A percentile compares a stretch with the other conserved stretches of the same genome.
phyloP scores from a whole-genome alignment of 1,140 invertebrate species.

The Bicyclus anynana region DNA sequence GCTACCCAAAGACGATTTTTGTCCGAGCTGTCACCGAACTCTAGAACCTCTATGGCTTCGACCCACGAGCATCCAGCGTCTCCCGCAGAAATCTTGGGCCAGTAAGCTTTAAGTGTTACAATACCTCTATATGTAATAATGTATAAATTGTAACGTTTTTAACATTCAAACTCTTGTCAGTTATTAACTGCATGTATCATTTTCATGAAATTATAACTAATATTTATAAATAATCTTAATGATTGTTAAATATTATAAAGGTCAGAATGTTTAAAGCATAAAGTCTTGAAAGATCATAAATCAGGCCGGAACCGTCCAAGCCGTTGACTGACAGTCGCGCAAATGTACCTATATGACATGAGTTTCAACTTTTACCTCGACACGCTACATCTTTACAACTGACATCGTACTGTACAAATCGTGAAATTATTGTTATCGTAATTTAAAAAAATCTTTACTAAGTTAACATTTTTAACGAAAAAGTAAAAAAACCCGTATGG shows the following conservation, averaged over 20 bases:
- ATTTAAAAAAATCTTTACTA: too few relatives aligned
- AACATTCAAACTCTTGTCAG: not conserved
- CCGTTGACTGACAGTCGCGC: not conserved
- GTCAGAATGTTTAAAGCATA: not conserved
- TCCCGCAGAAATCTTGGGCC: slow-evolving; percentile 60
- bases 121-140: not conserved
- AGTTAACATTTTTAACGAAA: too few relatives aligned
- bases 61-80: slow-evolving; percentile 52
- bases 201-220: not conserved
- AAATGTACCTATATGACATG: slow-evolving; percentile 11
- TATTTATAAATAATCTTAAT: too few relatives aligned
- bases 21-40: slow-evolving; percentile 55
- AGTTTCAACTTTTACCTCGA: not conserved
- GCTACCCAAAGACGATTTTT: slow-evolving; percentile 66
- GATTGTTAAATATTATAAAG: too few relatives aligned
- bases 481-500: not conserved
- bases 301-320: slow-evolving; percentile 5
- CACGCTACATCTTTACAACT: not conserved
- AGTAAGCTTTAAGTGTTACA: slow-evolving; percentile 44
- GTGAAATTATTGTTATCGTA: too few relatives aligned
- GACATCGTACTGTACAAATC: too few relatives aligned
- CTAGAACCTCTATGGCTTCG: slow-evolving; percentile 56
- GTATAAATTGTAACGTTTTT: not conserved
- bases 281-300: slow-evolving; percentile 14
- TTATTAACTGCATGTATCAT: not conserved